Evolutionary conservation across 2,113 vertebrate genomes (phyloP).

Genomic region (Elgaria multicarinata): DNA sequence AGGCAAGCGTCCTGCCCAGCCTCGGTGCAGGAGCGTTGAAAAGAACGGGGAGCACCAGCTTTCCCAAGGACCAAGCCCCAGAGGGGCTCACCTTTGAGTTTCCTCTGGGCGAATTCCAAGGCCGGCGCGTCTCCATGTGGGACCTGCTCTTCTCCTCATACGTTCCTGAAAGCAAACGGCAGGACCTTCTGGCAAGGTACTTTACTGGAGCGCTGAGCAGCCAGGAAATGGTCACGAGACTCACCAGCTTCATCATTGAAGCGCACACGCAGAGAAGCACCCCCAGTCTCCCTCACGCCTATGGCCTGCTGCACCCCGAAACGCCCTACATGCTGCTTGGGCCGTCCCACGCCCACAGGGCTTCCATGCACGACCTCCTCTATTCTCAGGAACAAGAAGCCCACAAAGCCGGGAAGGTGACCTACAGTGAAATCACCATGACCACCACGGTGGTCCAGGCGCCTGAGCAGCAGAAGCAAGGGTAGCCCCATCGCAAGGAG

Average conservation of each 20-base stretch:
- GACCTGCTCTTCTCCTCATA: constrained; percentile 30
- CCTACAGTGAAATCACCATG: constrained; percentile 15
- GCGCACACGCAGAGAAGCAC: neutral
- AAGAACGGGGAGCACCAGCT: fast-evolving
- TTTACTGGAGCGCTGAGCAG: neutral
- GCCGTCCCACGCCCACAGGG: neutral
- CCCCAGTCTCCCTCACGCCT: neutral
- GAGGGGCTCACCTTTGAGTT: constrained; percentile 53
- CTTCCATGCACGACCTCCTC: constrained; percentile 12
- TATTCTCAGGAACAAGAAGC: neutral
- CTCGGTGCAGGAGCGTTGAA: fast-evolving
- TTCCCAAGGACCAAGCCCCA: constrained; percentile 27
- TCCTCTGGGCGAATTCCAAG: constrained; percentile 14
- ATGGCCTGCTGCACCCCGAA: neutral
- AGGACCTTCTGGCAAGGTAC: constrained; percentile 21
- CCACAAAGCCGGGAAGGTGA: neutral
- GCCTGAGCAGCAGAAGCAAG: neutral
- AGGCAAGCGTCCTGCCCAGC: neutral
- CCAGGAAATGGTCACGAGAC: constrained; percentile 20
- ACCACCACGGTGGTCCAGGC: constrained; percentile 1
- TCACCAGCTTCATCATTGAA: constrained; percentile 69
- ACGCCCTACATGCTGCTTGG: neutral
- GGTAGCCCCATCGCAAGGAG: neutral
- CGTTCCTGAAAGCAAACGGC: neutral
- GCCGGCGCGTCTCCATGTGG: constrained; percentile 25